Conservation (phyloP, 2,113 vertebrate genomes). For the Chiloscyllium plagiosum region DNA sequence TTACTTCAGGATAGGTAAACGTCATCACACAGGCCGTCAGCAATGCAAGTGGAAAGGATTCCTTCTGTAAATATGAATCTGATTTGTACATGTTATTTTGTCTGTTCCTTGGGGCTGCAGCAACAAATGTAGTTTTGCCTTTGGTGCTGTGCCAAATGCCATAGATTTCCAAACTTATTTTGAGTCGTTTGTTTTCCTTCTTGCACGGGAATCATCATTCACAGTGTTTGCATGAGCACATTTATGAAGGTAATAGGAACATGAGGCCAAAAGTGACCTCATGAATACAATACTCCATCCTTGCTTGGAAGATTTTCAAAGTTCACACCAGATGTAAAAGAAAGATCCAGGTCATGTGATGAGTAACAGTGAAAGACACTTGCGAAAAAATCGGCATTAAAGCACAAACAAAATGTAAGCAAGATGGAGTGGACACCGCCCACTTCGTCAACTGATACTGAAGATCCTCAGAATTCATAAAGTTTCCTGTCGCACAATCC, state of each 20-base stretch:
- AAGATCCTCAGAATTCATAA: not conserved
- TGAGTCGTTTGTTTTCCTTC: not conserved
- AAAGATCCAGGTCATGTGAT: not conserved
- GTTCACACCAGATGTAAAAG: not conserved
- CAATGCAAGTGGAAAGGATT: not conserved
- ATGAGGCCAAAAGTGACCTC: not conserved
- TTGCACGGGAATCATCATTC: not conserved
- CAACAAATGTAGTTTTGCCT: not conserved
- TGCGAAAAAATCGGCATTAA: not conserved
- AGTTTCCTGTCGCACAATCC: not conserved
- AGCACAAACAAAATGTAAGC: not conserved
- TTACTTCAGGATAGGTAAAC: not conserved
- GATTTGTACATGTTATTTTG: not conserved
- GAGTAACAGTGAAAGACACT: not conserved
- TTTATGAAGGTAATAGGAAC: not conserved
- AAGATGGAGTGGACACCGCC: not conserved
- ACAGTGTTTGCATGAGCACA: not conserved
- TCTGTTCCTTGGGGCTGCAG: not conserved
- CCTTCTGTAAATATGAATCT: not conserved
- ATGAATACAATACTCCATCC: constrained; percentile 8
- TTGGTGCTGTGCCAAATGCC: not conserved
- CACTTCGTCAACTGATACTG: not conserved
- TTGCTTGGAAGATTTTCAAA: not conserved
- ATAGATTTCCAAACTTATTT: not conserved
- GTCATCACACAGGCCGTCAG: not conserved